Conservation (phyloP, 2,113 vertebrate species). For the Cephalopholis sonnerati region DNA sequence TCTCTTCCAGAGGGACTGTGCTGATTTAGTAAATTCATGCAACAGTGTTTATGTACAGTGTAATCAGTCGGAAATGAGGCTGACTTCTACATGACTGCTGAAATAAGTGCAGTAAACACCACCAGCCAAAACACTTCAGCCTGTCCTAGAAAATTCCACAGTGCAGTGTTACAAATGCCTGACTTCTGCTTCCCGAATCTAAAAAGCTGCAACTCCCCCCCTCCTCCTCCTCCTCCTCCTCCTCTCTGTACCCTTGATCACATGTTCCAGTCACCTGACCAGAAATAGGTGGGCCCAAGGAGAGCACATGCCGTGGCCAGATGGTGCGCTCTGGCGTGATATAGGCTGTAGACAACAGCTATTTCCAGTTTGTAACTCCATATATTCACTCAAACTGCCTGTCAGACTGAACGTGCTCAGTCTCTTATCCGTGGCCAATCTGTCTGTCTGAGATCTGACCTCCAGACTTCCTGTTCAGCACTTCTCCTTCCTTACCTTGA, state of each 20-base stretch:
- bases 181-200: slow-evolving; percentile 61
- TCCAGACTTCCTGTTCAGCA: slow-evolving; percentile 5
- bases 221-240: background rate
- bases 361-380: slow-evolving; percentile 47
- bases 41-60: slow-evolving; percentile 23
- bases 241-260: slow-evolving; percentile 42
- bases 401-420: slow-evolving; percentile 6
- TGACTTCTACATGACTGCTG: slow-evolving; percentile 29
- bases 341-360: slow-evolving; percentile 25
- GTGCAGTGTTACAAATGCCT: slow-evolving; percentile 28
- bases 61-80: background rate
- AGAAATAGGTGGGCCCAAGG: slow-evolving; percentile 65
- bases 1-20: background rate
- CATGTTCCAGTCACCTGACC: slow-evolving; percentile 75
- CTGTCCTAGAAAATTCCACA: slow-evolving; percentile 48
- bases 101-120: slow-evolving; percentile 32
- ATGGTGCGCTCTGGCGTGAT: slow-evolving; percentile 57
- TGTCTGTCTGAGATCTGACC: slow-evolving; percentile 10
- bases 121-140: slow-evolving; percentile 39
- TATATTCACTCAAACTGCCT: slow-evolving; percentile 24
- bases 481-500: slow-evolving; percentile 91
- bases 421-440: slow-evolving; percentile 20
- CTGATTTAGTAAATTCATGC: slow-evolving; percentile 12
- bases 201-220: slow-evolving; percentile 18
- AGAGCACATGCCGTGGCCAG: slow-evolving; percentile 72